These are phyloP conservation scores for Arion vulgaris DNA, from an alignment of 1,140 invertebrate species.

Conservation along the genomic window DNA sequence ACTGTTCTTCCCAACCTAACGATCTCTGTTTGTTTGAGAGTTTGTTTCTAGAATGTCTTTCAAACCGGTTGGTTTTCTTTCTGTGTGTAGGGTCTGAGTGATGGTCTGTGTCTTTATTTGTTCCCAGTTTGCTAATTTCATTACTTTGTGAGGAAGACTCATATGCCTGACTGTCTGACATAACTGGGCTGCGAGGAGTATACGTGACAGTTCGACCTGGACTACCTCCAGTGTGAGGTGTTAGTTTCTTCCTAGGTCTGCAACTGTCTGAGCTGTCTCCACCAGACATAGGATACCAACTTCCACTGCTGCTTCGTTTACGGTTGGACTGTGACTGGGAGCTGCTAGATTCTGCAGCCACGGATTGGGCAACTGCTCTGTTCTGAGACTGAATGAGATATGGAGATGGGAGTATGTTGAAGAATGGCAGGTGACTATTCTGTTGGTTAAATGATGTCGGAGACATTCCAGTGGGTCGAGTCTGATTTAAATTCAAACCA, in stretches of 20 bases:
- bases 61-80: slow-evolving; percentile 50
- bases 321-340: slow-evolving; percentile 36
- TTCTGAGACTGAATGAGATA: slow-evolving; percentile 38
- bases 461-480: neutral
- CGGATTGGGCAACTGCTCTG: slow-evolving; percentile 25
- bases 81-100: slow-evolving; percentile 66
- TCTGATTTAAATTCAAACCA: slow-evolving; percentile 14
- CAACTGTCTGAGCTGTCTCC: slow-evolving; percentile 60
- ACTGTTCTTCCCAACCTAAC: slow-evolving; percentile 65
- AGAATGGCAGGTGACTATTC: slow-evolving; percentile 19
- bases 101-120: slow-evolving; percentile 63
- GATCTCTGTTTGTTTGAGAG: slow-evolving; percentile 59
- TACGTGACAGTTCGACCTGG: slow-evolving; percentile 26
- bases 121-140: slow-evolving; percentile 60
- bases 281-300: slow-evolving; percentile 45
- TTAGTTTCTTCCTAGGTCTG: slow-evolving; percentile 37
- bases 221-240: neutral
- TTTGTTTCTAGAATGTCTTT: slow-evolving; percentile 44
- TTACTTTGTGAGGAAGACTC: slow-evolving; percentile 39
- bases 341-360: slow-evolving; percentile 46
- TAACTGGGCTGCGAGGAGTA: slow-evolving; percentile 21
- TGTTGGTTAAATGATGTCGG: slow-evolving; percentile 9
- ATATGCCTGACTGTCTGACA: slow-evolving; percentile 42
- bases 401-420: slow-evolving; percentile 43
- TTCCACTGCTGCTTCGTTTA: slow-evolving; percentile 43